phyloP scores from a whole-genome alignment of 2,113 vertebrate genomes.

The Galeopterus variegatus region DNA sequence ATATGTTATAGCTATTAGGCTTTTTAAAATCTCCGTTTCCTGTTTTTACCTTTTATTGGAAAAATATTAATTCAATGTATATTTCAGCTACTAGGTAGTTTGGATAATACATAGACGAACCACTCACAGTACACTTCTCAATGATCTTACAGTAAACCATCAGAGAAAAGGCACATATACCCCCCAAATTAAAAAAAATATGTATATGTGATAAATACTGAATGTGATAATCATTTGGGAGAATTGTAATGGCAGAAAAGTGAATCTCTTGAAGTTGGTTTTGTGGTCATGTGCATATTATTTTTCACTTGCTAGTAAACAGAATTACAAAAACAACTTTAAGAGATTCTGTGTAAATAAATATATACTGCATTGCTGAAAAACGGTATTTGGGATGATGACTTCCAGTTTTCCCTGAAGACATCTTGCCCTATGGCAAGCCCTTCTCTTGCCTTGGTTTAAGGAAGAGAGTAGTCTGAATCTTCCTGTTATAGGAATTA shows the following conservation, averaged over 20 bases:
- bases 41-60: not conserved
- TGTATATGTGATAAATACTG: too few relatives aligned
- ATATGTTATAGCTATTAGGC: not conserved
- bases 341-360: not conserved
- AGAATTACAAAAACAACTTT: not conserved
- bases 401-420: not conserved
- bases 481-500: not conserved
- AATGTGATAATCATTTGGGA: not conserved
- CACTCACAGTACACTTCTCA: too few relatives aligned
- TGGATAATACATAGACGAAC: not conserved
- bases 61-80: not conserved
- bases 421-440: rapidly evolving
- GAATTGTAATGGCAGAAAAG: not conserved
- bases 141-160: not conserved
- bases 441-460: not conserved
- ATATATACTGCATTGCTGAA: not conserved
- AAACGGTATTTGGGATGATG: not conserved
- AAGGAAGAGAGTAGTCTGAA: not conserved
- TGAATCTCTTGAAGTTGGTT: not conserved
- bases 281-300: not conserved
- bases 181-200: not conserved
- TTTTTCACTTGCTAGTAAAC: not conserved
- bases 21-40: not conserved
- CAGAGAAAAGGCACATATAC: not conserved
- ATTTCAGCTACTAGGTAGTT: not conserved